These are phyloP conservation scores for Rissa tridactyla DNA, from an alignment of 2,113 vertebrate genomes.

Conservation along the genomic window DNA sequence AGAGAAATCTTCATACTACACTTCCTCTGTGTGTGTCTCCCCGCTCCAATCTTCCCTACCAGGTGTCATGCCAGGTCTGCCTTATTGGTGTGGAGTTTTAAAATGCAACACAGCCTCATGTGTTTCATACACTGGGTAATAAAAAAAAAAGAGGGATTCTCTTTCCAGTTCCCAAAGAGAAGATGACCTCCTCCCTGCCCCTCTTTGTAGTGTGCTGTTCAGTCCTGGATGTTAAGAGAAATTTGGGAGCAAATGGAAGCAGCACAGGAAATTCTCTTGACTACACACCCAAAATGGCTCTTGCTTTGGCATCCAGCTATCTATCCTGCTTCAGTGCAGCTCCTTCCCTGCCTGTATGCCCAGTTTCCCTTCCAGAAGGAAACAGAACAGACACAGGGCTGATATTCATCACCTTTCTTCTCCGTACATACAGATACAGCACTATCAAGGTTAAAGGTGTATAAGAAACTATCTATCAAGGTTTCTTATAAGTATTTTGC, in stretches of 20 bases:
- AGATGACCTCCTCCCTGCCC: not conserved
- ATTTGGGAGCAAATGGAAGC: not conserved
- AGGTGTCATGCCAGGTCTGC: not conserved
- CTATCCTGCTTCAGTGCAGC: too few relatives aligned
- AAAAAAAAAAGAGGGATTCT: not conserved
- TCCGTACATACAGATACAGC: not conserved
- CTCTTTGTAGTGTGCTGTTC: not conserved
- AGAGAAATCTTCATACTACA: not conserved
- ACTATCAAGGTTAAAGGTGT: not conserved
- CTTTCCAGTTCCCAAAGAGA: not conserved
- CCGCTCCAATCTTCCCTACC: not conserved
- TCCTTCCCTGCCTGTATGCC: not conserved
- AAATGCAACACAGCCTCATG: not conserved
- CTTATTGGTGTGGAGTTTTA: not conserved
- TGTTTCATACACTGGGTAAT: not conserved
- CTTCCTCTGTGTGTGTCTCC: not conserved
- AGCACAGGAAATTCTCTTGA: not conserved
- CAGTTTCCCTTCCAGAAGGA: not conserved
- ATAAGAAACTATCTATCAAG: not conserved
- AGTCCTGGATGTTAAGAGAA: not conserved
- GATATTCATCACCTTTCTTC: not conserved
- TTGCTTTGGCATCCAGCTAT: rapidly evolving
- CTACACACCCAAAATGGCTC: not conserved
- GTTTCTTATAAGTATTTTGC: not conserved
- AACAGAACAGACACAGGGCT: not conserved